phyloP scores from a whole-genome alignment of 2,888 invertebrate genomes.

The Drosophila anceps region DNA sequence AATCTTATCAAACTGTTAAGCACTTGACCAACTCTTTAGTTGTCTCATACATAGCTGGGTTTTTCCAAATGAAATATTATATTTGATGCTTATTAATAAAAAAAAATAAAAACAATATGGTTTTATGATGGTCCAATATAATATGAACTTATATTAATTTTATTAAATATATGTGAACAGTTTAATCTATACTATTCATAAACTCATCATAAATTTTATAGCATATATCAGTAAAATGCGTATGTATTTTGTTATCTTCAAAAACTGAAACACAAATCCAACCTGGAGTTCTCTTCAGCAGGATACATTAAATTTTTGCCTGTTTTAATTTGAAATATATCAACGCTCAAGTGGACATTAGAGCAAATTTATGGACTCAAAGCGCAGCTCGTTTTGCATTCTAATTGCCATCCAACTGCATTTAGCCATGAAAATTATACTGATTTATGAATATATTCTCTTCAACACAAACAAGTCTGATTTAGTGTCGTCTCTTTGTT shows the following conservation, averaged over 20 bases:
- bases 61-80: background rate
- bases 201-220: background rate
- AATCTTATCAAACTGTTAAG: background rate
- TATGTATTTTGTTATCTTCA: background rate
- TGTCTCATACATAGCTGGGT: background rate
- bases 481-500: background rate
- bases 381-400: conserved; percentile 5
- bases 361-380: background rate
- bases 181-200: background rate
- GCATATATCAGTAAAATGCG: background rate
- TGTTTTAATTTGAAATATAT: conserved; percentile 1
- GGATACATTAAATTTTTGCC: background rate
- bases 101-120: background rate
- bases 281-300: background rate
- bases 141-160: background rate
- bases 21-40: background rate
- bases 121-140: background rate
- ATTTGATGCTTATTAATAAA: conserved; percentile 1
- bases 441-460: background rate
- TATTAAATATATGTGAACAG: background rate
- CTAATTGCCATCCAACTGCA: background rate
- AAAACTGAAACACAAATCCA: background rate
- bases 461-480: background rate
- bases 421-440: conserved; percentile 3
- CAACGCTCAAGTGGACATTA: conserved; percentile 1